Base-by-base conservation (phyloP, 2,113 vertebrate species). In the Lanius ludovicianus region DNA sequence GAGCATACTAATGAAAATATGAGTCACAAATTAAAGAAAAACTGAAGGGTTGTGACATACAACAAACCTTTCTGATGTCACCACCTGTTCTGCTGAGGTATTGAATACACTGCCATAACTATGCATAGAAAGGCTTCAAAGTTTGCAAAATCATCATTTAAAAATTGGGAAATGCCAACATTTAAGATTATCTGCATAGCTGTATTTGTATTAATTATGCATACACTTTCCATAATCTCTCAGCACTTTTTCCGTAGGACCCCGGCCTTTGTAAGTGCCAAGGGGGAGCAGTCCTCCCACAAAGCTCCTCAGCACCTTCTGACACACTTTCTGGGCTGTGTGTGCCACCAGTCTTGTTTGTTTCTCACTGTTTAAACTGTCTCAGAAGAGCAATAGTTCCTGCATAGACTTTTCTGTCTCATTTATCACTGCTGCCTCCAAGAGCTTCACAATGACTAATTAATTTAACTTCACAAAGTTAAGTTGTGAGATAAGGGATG, bases 391-490 rank as follows among this genome's bases (percentile, higher is more conserved):
- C 74, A 92, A 84, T 86, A 91, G 71, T 21, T 96, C 52, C 85
- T 2, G 8, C 75, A 93, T 67, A 83, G 93, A 90, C 79, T 93
- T 95, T 94, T 91, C 78, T 86, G 87, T 94, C 88, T 87, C 91
- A 91, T 95, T 86, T 69, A 88, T 96, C 95, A 96, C 87, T 69
- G 35, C 79, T 91, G 87, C 83, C 93, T 95, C 93, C 68, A 39
- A 83, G 68, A 68, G 42, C 37, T 95, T 96, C 84, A 76, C 90
- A 81, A 27, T 80, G 87, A 85, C 93, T 96, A 93, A 97, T 97
- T 95, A 96, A 96, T 96, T 94, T 90, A 86, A 83, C 85, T 91
- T 90, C 75, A 83, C 84, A 77, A 95, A 93, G 71, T 91, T 92
- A 37, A 37, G 37, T 77, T 80, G 55, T 5, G 7, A 95, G 94